Evolutionary conservation across 1,140 invertebrate species (phyloP).

Genomic region (Ericerus pela): DNA sequence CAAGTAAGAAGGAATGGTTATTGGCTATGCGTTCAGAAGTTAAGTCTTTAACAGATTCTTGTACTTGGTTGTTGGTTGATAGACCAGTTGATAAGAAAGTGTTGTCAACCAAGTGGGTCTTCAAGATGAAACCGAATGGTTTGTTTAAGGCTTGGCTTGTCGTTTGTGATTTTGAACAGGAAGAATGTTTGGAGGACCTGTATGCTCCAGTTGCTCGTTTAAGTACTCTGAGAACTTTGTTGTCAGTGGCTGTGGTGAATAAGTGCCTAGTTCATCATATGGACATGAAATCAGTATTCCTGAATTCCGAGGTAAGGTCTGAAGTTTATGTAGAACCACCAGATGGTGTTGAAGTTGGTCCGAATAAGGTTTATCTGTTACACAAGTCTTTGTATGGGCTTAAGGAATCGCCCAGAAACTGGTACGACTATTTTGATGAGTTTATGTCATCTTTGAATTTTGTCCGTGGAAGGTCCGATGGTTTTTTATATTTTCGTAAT

Average conservation of each 20-base stretch:
- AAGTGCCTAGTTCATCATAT: conserved; percentile 12
- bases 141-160: conserved; percentile 24
- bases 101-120: conserved; percentile 17
- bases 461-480: background rate
- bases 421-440: conserved; percentile 10
- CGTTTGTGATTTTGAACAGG: conserved; percentile 22
- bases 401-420: background rate
- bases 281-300: conserved; percentile 9
- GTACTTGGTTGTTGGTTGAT: conserved; percentile 20
- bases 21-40: conserved; percentile 20
- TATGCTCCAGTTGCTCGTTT: conserved; percentile 21
- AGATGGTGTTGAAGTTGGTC: conserved; percentile 15
- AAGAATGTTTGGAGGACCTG: conserved; percentile 16
- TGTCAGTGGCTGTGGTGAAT: background rate
- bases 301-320: conserved; percentile 1
- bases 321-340: conserved; percentile 13
- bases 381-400: conserved; percentile 12
- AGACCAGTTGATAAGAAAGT: too few relatives aligned
- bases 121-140: conserved; percentile 1
- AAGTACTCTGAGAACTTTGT: background rate
- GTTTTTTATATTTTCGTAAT: background rate
- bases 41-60: conserved; percentile 14
- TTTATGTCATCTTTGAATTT: conserved; percentile 2
- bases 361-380: conserved; percentile 1
- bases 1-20: conserved; percentile 21